Base-by-base conservation (phyloP, 2,888 invertebrate species). In the Troglohyphantes excavatus region DNA sequence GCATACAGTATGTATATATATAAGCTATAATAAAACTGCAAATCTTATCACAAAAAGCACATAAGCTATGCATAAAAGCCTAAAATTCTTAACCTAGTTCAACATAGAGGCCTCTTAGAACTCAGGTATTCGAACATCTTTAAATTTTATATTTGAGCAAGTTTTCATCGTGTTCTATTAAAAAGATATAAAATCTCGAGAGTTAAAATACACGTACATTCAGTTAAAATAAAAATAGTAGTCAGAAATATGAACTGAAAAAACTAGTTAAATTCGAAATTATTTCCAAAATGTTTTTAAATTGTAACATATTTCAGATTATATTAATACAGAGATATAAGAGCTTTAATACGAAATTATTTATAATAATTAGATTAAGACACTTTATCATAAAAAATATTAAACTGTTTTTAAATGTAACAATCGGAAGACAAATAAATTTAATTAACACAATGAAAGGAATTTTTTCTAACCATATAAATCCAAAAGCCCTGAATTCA, bases 21-120 rank as follows among this genome's bases (percentile, higher is more conserved):
- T 53, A 43, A 53, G n/a, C 81, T 81, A 73, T 81, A 87, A 65
- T 33, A 83, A 78, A 72, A 86, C 86, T 86, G 78, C 78, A 39
- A 70, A 39, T 72, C 63, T 87, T 87, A 81, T 87, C 87, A 87
- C 82, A 86, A 72, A 19, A 72, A 82, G 33, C 43, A 79, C 29
- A 46, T 65, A n/a, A 65, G 73, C 81, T 76, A 39, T 53, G 29
- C 29, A 73, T 70, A 72, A 65, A 73, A 65, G 39, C 65, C 79
- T 67, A 81, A 59, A 65, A 21, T 65, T 65, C 78, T 63, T 75
- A 11, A 29, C n/a, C 29, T 68, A 11, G 27, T 82, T 53, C 61
- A 70, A 26, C 46, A 82, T 65, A 46, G 65, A 7, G 13, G 17
- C 87, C 72, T 73, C 82, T 72, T 72, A 21, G 63, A 88, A 76